Conservation (phyloP, 2,113 vertebrate species). For the Pyxicephalus adspersus region DNA sequence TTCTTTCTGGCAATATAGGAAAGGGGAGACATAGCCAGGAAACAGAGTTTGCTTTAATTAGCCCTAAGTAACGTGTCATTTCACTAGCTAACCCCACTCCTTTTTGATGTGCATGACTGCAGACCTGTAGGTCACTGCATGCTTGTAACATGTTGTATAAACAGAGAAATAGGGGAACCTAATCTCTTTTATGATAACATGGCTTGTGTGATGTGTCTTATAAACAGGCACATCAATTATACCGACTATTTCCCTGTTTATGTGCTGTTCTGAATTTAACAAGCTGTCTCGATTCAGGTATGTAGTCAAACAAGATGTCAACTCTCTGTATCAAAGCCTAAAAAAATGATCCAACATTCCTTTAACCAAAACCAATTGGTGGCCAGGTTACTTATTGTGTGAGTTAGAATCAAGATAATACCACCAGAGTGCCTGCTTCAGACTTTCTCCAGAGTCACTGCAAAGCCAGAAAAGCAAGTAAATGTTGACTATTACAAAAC, state of each 20-base stretch:
- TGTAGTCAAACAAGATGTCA: constrained; percentile 29
- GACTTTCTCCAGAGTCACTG: too few relatives aligned
- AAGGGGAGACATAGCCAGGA: constrained; percentile 25
- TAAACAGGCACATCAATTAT: constrained; percentile 47
- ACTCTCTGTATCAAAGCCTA: background rate
- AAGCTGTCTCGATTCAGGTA: constrained; percentile 18
- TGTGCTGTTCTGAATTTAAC: constrained; percentile 2
- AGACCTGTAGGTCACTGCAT: constrained; percentile 39
- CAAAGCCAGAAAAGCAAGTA: too few relatives aligned
- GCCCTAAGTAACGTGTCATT: constrained; percentile 34
- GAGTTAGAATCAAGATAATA: too few relatives aligned
- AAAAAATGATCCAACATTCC: too few relatives aligned
- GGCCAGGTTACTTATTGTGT: too few relatives aligned
- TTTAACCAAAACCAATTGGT: too few relatives aligned
- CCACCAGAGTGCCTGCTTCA: too few relatives aligned
- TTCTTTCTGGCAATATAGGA: constrained; percentile 6
- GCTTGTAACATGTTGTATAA: constrained; percentile 39
- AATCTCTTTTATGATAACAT: constrained; percentile 48
- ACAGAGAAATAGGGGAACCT: constrained; percentile 45
- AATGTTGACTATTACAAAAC: too few relatives aligned
- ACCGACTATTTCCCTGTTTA: constrained; percentile 44
- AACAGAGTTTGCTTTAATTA: constrained; percentile 39
- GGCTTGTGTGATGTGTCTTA: constrained; percentile 44
- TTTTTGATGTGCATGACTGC: constrained; percentile 23
- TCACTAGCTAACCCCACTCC: background rate